phyloP scores from a whole-genome alignment of 1,140 invertebrate genomes.

The Archivesica marissinica region DNA sequence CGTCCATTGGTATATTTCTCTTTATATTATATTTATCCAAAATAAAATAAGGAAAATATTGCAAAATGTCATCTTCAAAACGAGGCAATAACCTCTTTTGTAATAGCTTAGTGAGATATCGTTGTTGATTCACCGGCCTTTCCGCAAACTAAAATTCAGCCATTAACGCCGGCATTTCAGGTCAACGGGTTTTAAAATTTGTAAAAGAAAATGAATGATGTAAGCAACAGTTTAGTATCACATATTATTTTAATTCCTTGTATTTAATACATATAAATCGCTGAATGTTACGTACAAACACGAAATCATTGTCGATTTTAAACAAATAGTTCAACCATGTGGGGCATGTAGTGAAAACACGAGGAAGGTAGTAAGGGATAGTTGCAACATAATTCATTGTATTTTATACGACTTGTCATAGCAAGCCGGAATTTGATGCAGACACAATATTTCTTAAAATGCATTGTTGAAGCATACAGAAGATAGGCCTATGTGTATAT shows the following conservation, averaged over 20 bases:
- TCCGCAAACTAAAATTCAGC: constrained; percentile 52
- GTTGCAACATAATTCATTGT: background rate
- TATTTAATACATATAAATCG: background rate
- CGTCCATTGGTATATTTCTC: background rate
- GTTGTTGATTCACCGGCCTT: constrained; percentile 4
- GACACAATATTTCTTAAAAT: background rate
- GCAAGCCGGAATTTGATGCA: background rate
- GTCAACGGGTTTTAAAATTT: constrained; percentile 56
- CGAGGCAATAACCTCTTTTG: background rate
- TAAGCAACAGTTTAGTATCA: constrained; percentile 7
- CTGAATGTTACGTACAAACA: background rate
- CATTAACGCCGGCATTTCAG: constrained; percentile 51
- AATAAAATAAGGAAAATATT: background rate
- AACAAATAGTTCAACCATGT: constrained; percentile 14
- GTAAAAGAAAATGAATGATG: constrained; percentile 53
- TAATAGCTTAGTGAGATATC: constrained; percentile 34
- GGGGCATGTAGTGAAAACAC: constrained; percentile 32
- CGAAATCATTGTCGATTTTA: background rate
- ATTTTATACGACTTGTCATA: background rate
- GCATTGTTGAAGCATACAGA: background rate
- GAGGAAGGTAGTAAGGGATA: constrained; percentile 39
- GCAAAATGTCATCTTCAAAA: background rate
- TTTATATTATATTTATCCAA: background rate
- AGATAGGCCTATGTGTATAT: background rate
- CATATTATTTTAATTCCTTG: background rate